Percentiles rank a stretch among this genome's conserved stretches.
Conservation (phyloP, 2,113 vertebrate species). For the Echinops telfairi region DNA sequence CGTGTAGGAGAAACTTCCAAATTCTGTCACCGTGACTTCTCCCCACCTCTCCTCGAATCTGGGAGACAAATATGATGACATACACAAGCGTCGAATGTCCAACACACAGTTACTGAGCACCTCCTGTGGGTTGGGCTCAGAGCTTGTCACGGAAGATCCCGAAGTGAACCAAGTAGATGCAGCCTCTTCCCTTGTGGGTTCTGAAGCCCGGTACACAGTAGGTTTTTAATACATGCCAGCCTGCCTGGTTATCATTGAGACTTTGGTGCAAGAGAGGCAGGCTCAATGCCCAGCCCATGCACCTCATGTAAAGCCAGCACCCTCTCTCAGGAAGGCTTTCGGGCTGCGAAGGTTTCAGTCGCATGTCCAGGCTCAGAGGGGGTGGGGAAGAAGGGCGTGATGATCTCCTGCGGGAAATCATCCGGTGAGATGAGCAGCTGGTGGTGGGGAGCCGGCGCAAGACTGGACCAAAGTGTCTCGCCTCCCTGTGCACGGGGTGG, state of each 20-base stretch:
- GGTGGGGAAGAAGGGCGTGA: neutral
- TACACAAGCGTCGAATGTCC: neutral
- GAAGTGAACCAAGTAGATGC: neutral
- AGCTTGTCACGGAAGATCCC: neutral
- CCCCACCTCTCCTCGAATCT: constrained; percentile 1
- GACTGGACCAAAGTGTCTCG: neutral
- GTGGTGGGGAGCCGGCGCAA: neutral
- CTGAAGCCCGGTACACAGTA: neutral
- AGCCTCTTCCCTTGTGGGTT: too few species aligned
- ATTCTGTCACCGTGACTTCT: neutral
- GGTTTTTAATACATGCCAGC: neutral
- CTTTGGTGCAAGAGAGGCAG: neutral
- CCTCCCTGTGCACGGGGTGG: neutral
- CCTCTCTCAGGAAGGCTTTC: neutral
- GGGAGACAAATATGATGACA: constrained; percentile 30
- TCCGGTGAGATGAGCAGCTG: neutral
- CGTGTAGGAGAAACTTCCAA: neutral
- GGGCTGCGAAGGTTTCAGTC: neutral
- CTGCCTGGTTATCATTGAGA: neutral
- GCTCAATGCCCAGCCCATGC: neutral
- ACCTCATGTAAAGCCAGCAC: neutral
- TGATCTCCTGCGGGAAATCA: neutral
- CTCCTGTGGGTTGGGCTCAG: neutral
- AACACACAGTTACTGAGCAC: constrained; percentile 45
- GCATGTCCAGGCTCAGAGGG: neutral